Percentiles rank a stretch among this genome's conserved stretches.
Conservation (phyloP, 2,888 invertebrate species). For the Drosophila limbata region DNA sequence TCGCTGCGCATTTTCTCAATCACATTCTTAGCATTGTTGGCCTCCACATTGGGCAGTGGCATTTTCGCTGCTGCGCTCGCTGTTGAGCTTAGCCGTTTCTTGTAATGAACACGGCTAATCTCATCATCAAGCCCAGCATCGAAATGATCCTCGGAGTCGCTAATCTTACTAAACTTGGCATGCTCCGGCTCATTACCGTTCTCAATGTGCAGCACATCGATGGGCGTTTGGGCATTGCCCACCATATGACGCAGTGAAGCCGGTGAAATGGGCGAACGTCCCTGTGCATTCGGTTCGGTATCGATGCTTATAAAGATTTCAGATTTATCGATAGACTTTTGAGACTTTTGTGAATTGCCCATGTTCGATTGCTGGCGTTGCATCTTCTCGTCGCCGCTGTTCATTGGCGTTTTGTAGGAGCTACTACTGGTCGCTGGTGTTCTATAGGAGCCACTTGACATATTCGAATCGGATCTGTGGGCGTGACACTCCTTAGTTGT, state of each 20-base stretch:
- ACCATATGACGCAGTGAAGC: constrained; percentile 80
- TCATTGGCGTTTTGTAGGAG: constrained; percentile 40
- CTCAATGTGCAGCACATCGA: constrained; percentile 82
- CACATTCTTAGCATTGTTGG: constrained; percentile 83
- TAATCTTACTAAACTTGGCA: constrained; percentile 82
- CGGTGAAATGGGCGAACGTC: constrained; percentile 77
- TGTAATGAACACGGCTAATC: constrained; percentile 35
- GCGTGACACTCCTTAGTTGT: constrained; percentile 54
- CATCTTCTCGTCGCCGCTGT: constrained; percentile 45
- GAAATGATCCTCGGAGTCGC: constrained; percentile 76
- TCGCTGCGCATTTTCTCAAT: constrained; percentile 82
- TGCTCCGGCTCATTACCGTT: constrained; percentile 80
- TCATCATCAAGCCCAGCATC: constrained; percentile 45
- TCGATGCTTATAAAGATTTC: constrained; percentile 85
- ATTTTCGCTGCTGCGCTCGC: constrained; percentile 40
- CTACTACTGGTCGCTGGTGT: constrained; percentile 27
- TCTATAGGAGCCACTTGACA: constrained; percentile 39
- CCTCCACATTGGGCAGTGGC: constrained; percentile 78
- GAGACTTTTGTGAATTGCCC: background rate
- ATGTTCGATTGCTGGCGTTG: constrained; percentile 34
- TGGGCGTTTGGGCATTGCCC: constrained; percentile 81
- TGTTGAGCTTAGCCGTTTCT: constrained; percentile 40
- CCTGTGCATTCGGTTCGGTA: constrained; percentile 82
- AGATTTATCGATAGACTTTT: constrained; percentile 31
- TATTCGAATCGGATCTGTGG: constrained; percentile 68